Evolutionary conservation across 2,113 vertebrate genomes (phyloP), one percentile per base, ranked within the genome.

Genomic region (Leucoraja erinaceus): DNA sequence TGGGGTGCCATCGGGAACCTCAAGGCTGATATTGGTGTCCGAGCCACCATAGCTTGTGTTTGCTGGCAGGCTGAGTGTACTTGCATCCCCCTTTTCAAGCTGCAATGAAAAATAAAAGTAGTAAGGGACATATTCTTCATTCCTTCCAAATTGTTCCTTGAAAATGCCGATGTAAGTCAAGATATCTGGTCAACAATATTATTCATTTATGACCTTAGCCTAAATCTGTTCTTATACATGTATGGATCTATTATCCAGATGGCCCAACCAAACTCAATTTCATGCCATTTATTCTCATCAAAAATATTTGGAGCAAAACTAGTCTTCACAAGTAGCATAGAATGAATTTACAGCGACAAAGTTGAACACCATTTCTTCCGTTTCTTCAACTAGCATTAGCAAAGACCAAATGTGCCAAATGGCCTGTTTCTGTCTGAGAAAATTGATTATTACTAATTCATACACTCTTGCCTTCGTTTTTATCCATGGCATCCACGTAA

Each of bases 41-140:
- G 97, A 93, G 90, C 98, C 97, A 0, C 98, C 96, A 93, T 99
- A 98, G 95, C 97, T 96, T 0, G 96, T 12, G 93, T 95, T 94
- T 33, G 97, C 90, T 0, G 98, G 97, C 56, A 98, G 95, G 95
- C 95, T 96, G 93, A 98, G 96, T 0, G 97, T 95, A 76, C 94
- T 95, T 63, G 96, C 96, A 93, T 99, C 99, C 91, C 98, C 98
- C 95, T 99, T 99, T 95, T 99, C 99, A 94, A 98, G 96, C 98
- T 99, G 96, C 59, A 93, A 94, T 91, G 76, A 93, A 9, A 93
- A 70, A 63, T 38, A 38, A 93, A 93, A 68, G 77, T 72, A 25
- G 0, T 54, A 72, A 74, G 14, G 54, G 4, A 12, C 22, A 47
- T 10, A 47, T 9, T 38, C 16, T 22, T 90, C 20, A 25, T 56